Percentiles rank a stretch among this genome's conserved stretches.
These are phyloP conservation scores for Scaptomyza caliginosa DNA, from an alignment of 2,888 invertebrate genomes.

Conservation along the genomic window DNA sequence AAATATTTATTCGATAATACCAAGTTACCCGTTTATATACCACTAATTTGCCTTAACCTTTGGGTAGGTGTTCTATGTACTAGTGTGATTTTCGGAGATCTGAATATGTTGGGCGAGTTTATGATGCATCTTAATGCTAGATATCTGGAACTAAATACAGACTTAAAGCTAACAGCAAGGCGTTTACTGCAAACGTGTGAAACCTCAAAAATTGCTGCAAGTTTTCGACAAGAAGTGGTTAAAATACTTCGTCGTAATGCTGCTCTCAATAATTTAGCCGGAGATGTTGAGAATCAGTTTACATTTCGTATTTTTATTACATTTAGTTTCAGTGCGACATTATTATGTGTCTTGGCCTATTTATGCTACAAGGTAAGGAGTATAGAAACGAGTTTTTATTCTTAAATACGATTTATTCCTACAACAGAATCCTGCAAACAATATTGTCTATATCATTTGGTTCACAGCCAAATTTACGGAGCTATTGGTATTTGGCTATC, in stretches of 20 bases:
- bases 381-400: too few relatives aligned
- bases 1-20: slow-evolving; percentile 63
- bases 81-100: slow-evolving; percentile 61
- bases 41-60: slow-evolving; percentile 44
- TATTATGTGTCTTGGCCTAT: slow-evolving; percentile 71
- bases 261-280: slow-evolving; percentile 67
- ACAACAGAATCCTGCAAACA: slow-evolving; percentile 51
- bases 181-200: slow-evolving; percentile 6
- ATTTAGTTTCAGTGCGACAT: slow-evolving; percentile 64
- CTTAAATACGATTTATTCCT: not conserved
- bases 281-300: slow-evolving; percentile 60
- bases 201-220: slow-evolving; percentile 26
- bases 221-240: slow-evolving; percentile 53
- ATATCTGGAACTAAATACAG: slow-evolving; percentile 63
- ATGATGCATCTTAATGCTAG: slow-evolving; percentile 76
- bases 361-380: slow-evolving; percentile 65
- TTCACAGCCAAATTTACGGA: slow-evolving; percentile 64
- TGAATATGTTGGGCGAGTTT: slow-evolving; percentile 69
- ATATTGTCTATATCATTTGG: slow-evolving; percentile 59
- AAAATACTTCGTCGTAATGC: slow-evolving; percentile 57
- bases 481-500: slow-evolving; percentile 54
- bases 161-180: slow-evolving; percentile 39
- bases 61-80: slow-evolving; percentile 62
- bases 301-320: slow-evolving; percentile 75
- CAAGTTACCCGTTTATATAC: slow-evolving; percentile 44